Percentiles rank a stretch among this genome's conserved stretches.
Evolutionary conservation across 2,797 vertebrate species (phyloP).

Genomic region (Chrysocyon brachyurus): DNA sequence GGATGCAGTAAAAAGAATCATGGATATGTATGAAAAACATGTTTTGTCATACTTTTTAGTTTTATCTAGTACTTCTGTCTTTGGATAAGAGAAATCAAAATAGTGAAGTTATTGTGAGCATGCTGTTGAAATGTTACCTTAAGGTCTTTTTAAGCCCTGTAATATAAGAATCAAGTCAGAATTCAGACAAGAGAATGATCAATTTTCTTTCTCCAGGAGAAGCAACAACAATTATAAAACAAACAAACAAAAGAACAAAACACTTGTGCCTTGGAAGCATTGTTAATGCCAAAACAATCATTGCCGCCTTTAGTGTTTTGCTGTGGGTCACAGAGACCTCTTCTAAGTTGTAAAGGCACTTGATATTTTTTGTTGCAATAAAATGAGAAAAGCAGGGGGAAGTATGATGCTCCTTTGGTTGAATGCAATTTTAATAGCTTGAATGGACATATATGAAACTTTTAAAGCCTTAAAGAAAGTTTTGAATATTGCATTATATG

Average conservation of each 20-base stretch:
- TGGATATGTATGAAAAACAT: background rate
- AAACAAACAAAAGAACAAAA: conserved; percentile 67
- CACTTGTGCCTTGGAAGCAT: background rate
- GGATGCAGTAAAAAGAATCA: background rate
- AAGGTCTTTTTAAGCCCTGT: conserved; percentile 28
- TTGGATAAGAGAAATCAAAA: conserved; percentile 54
- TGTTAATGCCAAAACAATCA: conserved; percentile 54
- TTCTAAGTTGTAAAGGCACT: conserved; percentile 42
- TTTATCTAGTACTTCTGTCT: background rate
- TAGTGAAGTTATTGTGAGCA: conserved; percentile 22
- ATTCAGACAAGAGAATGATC: conserved; percentile 34
- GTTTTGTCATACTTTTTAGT: background rate
- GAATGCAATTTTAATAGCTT: background rate
- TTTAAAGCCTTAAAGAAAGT: background rate
- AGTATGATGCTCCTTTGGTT: background rate
- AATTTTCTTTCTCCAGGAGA: conserved; percentile 44
- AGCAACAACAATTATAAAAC: conserved; percentile 29
- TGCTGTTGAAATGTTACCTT: conserved; percentile 48
- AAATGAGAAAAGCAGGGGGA: background rate
- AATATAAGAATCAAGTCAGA: conserved; percentile 34
- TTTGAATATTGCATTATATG: background rate
- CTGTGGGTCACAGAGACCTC: conserved; percentile 28
- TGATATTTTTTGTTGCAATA: background rate
- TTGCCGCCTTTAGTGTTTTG: background rate
- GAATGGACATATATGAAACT: background rate